Base-by-base conservation (phyloP, 30 jellyfish, hydroid and myxozoan genomes). In the Aurelia sp. region DNA sequence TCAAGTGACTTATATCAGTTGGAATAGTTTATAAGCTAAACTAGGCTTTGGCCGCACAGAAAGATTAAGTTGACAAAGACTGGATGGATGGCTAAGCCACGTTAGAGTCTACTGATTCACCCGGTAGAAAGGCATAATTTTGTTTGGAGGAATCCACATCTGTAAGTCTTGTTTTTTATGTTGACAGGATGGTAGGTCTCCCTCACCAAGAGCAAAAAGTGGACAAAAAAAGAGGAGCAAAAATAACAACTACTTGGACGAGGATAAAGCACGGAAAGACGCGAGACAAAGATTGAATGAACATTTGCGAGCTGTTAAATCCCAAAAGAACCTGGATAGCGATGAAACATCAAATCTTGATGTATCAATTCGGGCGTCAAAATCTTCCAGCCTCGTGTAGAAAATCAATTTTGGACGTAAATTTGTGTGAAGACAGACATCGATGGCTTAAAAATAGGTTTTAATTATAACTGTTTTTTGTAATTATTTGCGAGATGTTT, bases 251-350 rank as follows among this genome's bases (percentile, higher is more conserved):
- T 20, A 44, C 52, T 38, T 71, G 27, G 96, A 88, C 73, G 96
- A 88, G 68, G 96, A 88, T 16, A 88, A 88, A 64, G 96, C 96
- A 10, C 76, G 96, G 75, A 88, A 88, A 58, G 96, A 78, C 71
- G 96, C 96, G 16, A 76, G 96, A 19, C 87, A 78, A 21, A 74
- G 96, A 60, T 53, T 88, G 53, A 68, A 78, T 38, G 96, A 88
- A 61, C 96, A 88, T 48, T 74, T 88, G 69, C 67, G 59, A 57
- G 88, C 91, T 17, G 89, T 85, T 10, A 78, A 71, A 53, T 78
- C 70, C 30, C 89, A 78, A 74, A 58, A 84, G 63, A 84, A 61
- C 76, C 55, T 27, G 15, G 88, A 73, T 7, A 21, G 67, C 66
- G 75, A 72, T 24, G 88, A 48, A 15, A 9, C 78, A 4, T 21